Evolutionary conservation across 2,888 invertebrate genomes (phyloP).

Genomic region (Platycnemis pennipes): DNA sequence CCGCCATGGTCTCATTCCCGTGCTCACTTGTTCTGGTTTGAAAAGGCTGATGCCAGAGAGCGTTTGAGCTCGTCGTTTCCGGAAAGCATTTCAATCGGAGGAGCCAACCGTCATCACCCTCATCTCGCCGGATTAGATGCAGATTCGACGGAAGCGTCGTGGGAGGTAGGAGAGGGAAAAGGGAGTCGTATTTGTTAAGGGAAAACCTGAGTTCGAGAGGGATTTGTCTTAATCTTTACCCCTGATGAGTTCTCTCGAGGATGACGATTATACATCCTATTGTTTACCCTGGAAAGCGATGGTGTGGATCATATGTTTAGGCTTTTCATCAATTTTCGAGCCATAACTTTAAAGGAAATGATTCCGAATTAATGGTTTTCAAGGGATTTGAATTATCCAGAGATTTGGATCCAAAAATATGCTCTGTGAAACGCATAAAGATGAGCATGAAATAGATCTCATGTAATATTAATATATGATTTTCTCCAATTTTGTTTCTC

Average conservation of each 20-base stretch:
- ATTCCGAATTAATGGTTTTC: background rate
- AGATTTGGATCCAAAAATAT: too few relatives aligned
- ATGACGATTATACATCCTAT: background rate
- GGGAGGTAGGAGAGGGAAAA: background rate
- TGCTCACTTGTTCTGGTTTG: conserved; percentile 41
- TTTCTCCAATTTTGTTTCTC: too few relatives aligned
- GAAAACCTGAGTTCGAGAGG: background rate
- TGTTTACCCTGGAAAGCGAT: background rate
- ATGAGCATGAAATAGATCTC: too few relatives aligned
- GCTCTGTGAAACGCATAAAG: too few relatives aligned
- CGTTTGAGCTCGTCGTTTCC: background rate
- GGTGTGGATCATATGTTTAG: background rate
- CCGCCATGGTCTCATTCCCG: conserved; percentile 19
- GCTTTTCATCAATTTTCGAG: background rate
- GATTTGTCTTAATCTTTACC: conserved; percentile 21
- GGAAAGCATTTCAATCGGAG: conserved; percentile 18
- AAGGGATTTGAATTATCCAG: background rate
- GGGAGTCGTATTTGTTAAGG: background rate
- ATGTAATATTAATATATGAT: too few relatives aligned
- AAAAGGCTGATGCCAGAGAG: conserved; percentile 26
- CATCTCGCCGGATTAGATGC: conserved; percentile 19
- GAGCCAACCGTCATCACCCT: background rate
- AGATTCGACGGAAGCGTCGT: background rate
- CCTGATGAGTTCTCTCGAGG: background rate
- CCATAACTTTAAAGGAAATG: background rate